Base-by-base conservation (phyloP, 2,888 invertebrate species). In the Pachycephus smyrnensis region DNA sequence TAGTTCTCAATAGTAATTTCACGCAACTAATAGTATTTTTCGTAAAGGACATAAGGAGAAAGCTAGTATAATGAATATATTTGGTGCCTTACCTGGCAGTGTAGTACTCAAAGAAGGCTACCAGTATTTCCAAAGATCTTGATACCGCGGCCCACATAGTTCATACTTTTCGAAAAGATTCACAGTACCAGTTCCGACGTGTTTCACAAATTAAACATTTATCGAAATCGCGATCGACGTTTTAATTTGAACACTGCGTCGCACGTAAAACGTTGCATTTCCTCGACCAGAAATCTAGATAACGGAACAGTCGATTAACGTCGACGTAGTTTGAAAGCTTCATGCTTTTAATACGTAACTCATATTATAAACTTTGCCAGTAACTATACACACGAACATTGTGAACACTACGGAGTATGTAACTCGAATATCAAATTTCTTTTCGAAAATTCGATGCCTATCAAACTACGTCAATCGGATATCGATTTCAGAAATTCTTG, bases 91-190 rank as follows among this genome's bases (percentile, higher is more conserved):
- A 95, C 95, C 95, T 95, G 88, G 95, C 94, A 80, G 95, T 94
- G 92, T 96, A 96, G 91, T 96, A 96, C 91, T 96, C 96, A 94
- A 96, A 95, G 93, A 96, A 95, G 77, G 96, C 96, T 82, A 96
- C 96, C 89, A 96, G 93, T 90, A 96, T 95, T 93, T 96, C 96
- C 91, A 96, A 94, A 81, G 96, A 96, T 89, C 96, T 94, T 84
- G 96, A 94, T 93, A 96, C 95, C 81, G 96, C 95, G 84, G 95
- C 95, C 96, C 96, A 96, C 96, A 96, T 96, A 86, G 86, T 92
- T 93, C 94, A 92, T 94, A 92, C 78, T 92, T 92, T 90, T 92
- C 93, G 92, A 93, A 93, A 73, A 68, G 15, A 12, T 31, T 71
- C 71, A 71, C 71, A 32, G 71, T 32, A 71, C 12, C 71, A 71